Evolutionary conservation across 2,888 invertebrate genomes (phyloP).

Genomic region (Corythucha ciliata): DNA sequence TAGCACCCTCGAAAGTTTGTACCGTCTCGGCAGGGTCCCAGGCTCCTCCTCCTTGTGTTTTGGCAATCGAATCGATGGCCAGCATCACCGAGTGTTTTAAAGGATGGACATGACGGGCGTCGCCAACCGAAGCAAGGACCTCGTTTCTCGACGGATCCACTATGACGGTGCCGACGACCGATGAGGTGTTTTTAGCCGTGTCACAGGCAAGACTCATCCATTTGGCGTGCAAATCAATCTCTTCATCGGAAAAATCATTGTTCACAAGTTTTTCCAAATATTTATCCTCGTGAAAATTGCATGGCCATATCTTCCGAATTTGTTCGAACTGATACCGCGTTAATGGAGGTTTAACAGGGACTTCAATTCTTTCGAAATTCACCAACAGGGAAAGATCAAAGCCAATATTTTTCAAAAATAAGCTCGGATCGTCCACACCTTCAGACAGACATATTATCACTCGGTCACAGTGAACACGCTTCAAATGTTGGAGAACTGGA

Average conservation of each 20-base stretch:
- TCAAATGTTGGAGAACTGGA: conserved; percentile 57
- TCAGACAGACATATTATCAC: conserved; percentile 29
- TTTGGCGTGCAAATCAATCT: conserved; percentile 48
- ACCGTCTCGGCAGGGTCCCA: conserved; percentile 22
- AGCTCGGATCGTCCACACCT: conserved; percentile 41
- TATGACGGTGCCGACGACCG: conserved; percentile 51
- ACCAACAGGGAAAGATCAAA: conserved; percentile 47
- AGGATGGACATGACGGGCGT: conserved; percentile 51
- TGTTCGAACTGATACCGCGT: conserved; percentile 56
- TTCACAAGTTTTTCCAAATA: conserved; percentile 58
- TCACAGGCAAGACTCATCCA: conserved; percentile 53
- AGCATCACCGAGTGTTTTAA: conserved; percentile 77
- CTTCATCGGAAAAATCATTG: conserved; percentile 49
- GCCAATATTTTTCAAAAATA: conserved; percentile 42
- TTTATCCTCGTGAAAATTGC: conserved; percentile 73
- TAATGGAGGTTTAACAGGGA: conserved; percentile 54
- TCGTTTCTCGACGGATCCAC: conserved; percentile 60
- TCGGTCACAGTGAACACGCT: conserved; percentile 52
- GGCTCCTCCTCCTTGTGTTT: conserved; percentile 48
- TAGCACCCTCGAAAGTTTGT: conserved; percentile 32
- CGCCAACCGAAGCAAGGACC: conserved; percentile 57
- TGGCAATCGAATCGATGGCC: conserved; percentile 75
- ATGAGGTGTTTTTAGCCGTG: conserved; percentile 41
- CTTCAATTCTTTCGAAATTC: conserved; percentile 47
- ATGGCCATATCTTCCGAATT: conserved; percentile 61